phyloP scores from a whole-genome alignment of 2,797 vertebrate species.

The Carduelis carduelis region DNA sequence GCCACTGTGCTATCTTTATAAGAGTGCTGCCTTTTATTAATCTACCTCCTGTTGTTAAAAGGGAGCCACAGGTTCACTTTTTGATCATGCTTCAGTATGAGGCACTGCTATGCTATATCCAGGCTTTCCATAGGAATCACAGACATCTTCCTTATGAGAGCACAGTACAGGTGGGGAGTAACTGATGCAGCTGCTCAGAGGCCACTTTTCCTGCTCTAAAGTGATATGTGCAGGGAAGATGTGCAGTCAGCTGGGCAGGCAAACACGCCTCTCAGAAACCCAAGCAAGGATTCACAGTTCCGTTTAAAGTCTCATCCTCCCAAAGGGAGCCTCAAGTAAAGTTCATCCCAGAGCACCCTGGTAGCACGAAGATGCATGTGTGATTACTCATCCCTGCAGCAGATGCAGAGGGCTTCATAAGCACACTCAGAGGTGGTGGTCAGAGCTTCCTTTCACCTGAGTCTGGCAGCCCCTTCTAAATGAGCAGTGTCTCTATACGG shows the following conservation, averaged over 20 bases:
- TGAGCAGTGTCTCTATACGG: not conserved
- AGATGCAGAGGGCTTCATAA: not conserved
- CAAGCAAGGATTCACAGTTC: not conserved
- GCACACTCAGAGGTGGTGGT: accelerated
- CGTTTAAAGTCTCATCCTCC: not conserved
- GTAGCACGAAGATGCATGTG: not conserved
- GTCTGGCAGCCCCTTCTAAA: not conserved
- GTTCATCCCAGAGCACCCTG: not conserved
- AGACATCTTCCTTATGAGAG: not conserved
- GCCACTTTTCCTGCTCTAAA: not conserved
- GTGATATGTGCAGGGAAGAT: not conserved
- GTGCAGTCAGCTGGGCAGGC: not conserved
- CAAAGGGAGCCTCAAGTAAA: not conserved
- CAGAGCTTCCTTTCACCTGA: not conserved
- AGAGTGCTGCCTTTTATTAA: not conserved
- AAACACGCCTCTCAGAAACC: not conserved
- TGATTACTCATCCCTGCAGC: not conserved
- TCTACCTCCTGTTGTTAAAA: not conserved
- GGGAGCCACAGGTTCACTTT: not conserved
- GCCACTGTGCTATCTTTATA: accelerated
- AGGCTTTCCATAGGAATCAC: not conserved
- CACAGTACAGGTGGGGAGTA: not conserved
- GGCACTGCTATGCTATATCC: not conserved
- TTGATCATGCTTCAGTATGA: not conserved
- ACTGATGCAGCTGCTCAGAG: not conserved